Base-by-base conservation (phyloP, 2,797 vertebrate genomes). In the Mastacembelus armatus region DNA sequence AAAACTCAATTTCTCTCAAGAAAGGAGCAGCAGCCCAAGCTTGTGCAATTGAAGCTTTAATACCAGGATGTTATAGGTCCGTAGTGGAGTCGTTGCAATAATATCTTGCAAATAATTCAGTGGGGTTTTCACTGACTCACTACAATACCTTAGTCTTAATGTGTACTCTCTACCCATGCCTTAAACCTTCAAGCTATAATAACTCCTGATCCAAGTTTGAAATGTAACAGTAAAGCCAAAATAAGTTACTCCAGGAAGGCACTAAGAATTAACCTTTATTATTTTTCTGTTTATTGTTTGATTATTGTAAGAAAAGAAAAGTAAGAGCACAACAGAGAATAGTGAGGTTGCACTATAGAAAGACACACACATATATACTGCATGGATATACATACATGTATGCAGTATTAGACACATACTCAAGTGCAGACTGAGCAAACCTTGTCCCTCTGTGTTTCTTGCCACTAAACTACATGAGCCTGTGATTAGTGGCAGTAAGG, bases 401-500 rank as follows among this genome's bases (percentile, higher is more conserved):
- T 16, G 27, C 2, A 10, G 14, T 43, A 24, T 35, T n/a, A 39
- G n/a, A 43, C 7, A 27, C 38, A 43, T 6, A 14, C 10, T 21
- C 4, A 26, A 55, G 52, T 43, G 44, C 40, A 62, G 26, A 9
- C 10, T 8, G 42, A 75, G 56, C 32, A 80, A 61, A 59, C 47
- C 47, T 42, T 24, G 35, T 64, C 11, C n/a, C 62, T 66, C 22
- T 65, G 32, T 66, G 39, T 56, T 59, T 40, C 11, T 50, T 44
- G 9, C 5, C 38, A 32, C 52, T 75, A 78, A 80, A 78, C 54
- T 60, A 68, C 51, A 60, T 40, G 51, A 61, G 63, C 42, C 56
- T 55, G 56, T 44, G 43, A 74, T 70, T 43, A 54, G 29, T 58
- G 71, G 30, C 67, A 35, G 78, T 43, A 61, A 81, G 62, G 19